Percentiles rank a stretch among this genome's conserved stretches.
phyloP scores from a whole-genome alignment of 2,797 vertebrate genomes.

The Tamandua tetradactyla region DNA sequence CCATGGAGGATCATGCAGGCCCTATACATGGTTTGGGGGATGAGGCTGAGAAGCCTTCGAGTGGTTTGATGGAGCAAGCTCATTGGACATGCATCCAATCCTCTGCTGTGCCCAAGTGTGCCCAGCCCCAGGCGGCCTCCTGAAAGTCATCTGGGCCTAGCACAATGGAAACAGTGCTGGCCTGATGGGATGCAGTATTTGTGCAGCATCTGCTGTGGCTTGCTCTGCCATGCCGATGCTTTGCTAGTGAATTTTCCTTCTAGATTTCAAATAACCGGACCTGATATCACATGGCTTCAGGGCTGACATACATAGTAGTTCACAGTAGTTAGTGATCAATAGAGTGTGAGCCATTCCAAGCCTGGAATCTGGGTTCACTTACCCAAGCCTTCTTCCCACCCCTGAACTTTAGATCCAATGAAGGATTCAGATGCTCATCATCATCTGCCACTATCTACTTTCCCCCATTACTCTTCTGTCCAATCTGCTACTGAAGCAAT shows the following conservation, averaged over 20 bases:
- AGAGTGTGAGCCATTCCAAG: neutral
- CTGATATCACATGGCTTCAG: neutral
- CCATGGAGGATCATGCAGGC: neutral
- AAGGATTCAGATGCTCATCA: neutral
- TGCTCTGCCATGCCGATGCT: neutral
- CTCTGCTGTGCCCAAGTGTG: neutral
- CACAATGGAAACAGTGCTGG: neutral
- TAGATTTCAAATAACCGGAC: conserved; percentile 32
- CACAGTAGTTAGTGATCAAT: neutral
- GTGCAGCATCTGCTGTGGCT: neutral
- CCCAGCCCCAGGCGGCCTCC: neutral
- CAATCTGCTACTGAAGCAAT: neutral
- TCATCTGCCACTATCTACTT: neutral
- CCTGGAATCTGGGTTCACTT: neutral
- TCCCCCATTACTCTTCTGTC: neutral
- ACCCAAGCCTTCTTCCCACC: neutral
- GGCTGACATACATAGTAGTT: neutral
- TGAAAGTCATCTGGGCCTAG: neutral
- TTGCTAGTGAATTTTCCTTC: neutral
- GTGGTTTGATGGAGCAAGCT: neutral
- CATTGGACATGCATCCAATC: neutral
- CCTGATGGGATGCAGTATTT: neutral
- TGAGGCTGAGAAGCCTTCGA: neutral
- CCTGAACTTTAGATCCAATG: neutral
- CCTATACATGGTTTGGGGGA: neutral